These are phyloP conservation scores for Galbula dea DNA, from an alignment of 2,113 vertebrate genomes.

Conservation along the genomic window DNA sequence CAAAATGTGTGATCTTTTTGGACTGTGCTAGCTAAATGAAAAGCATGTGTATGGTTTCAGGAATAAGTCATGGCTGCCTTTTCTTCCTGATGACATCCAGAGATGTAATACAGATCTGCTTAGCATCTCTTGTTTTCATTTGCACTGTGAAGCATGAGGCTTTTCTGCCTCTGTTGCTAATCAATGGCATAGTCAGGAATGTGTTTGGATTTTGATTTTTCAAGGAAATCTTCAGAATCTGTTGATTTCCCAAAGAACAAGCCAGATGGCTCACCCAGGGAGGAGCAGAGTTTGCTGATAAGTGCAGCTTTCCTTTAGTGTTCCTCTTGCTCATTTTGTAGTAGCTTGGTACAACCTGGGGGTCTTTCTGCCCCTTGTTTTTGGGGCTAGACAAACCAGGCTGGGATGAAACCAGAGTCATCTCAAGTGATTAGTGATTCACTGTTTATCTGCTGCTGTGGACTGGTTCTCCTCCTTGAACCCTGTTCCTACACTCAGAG, in stretches of 20 bases:
- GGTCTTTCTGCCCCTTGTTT: not conserved
- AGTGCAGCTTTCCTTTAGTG: not conserved
- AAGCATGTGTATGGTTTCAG: not conserved
- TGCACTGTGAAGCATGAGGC: not conserved
- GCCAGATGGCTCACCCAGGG: not conserved
- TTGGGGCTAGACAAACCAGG: not conserved
- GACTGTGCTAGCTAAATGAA: not conserved
- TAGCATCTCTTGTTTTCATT: not conserved
- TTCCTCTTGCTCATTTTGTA: not conserved
- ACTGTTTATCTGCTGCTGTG: not conserved
- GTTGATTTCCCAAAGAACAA: not conserved
- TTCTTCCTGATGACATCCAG: not conserved
- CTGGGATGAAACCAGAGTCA: fast-evolving
- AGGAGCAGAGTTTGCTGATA: not conserved
- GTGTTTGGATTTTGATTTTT: not conserved
- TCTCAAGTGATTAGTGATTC: not conserved
- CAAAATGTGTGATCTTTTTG: conserved; percentile 25
- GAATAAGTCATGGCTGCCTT: not conserved
- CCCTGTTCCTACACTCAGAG: not conserved
- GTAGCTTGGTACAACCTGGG: not conserved
- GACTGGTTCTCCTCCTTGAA: not conserved
- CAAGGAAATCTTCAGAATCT: not conserved
- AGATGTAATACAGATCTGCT: not conserved
- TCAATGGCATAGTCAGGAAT: not conserved
- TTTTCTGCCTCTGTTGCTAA: not conserved